Evolutionary conservation across 2,797 vertebrate species (phyloP).

Genomic region (Malurus leucopterus): DNA sequence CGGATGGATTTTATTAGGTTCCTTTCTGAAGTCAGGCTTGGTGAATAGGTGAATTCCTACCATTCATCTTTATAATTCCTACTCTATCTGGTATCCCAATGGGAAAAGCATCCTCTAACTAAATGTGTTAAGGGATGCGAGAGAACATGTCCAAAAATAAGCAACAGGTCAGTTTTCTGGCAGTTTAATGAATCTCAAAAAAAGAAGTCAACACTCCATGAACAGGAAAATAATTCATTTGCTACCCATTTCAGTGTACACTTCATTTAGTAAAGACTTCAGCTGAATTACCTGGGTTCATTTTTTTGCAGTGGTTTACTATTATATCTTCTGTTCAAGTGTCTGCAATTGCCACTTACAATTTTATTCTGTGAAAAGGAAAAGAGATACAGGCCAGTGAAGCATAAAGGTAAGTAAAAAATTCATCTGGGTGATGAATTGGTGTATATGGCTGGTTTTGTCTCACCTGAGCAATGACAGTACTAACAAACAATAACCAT

Average conservation of each 20-base stretch:
- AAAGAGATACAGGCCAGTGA: conserved; percentile 60
- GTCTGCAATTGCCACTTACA: conserved; percentile 53
- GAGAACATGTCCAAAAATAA: conserved; percentile 3
- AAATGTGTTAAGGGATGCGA: not conserved
- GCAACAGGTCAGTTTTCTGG: conserved; percentile 12
- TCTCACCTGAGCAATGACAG: conserved; percentile 59
- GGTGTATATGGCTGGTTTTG: conserved; percentile 42
- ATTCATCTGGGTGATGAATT: conserved; percentile 50
- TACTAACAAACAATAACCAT: conserved; percentile 57
- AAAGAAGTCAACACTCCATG: conserved; percentile 35
- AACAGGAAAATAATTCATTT: conserved; percentile 15
- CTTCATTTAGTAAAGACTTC: conserved; percentile 38
- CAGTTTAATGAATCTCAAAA: conserved; percentile 45
- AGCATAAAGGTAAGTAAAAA: conserved; percentile 54
- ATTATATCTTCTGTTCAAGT: conserved; percentile 59
- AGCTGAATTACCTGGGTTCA: conserved; percentile 34
- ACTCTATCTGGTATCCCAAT: not conserved
- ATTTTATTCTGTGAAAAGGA: conserved; percentile 69
- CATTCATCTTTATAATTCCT: not conserved
- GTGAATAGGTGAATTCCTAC: not conserved
- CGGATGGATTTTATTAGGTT: not conserved
- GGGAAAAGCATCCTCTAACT: not conserved
- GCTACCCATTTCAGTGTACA: conserved; percentile 30
- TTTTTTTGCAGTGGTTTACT: conserved; percentile 56
- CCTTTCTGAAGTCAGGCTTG: not conserved